phyloP scores from a whole-genome alignment of 2,113 vertebrate species.

The Calidris pygmaea region DNA sequence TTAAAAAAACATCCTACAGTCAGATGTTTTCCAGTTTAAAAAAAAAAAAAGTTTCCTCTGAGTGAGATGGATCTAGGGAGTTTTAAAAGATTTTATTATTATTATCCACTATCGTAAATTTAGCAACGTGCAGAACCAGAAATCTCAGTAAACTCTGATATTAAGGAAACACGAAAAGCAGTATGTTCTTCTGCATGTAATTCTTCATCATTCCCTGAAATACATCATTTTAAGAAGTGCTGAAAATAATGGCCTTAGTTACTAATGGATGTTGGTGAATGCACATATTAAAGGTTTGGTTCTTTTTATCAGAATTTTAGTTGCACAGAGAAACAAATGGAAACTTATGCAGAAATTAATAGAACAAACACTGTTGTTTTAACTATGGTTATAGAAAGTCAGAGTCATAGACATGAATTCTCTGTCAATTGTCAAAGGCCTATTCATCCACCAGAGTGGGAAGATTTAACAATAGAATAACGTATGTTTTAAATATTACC shows the following conservation, averaged over 20 bases:
- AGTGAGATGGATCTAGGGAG: background rate
- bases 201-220: background rate
- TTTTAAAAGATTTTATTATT: slow-evolving; percentile 18
- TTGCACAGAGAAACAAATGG: background rate
- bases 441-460: background rate
- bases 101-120: background rate
- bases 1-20: slow-evolving; percentile 20
- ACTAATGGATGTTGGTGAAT: background rate
- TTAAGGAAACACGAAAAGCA: background rate
- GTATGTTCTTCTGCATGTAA: background rate
- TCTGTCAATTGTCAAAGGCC: background rate
- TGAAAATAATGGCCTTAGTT: background rate
- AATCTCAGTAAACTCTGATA: slow-evolving; percentile 1
- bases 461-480: background rate
- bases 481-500: background rate
- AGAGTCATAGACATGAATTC: background rate
- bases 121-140: background rate
- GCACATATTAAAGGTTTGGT: background rate
- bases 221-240: background rate
- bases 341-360: background rate
- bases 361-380: background rate
- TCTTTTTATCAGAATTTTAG: background rate
- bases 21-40: slow-evolving; percentile 14
- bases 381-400: background rate
- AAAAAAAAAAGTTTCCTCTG: background rate